Conservation (phyloP, 2,113 vertebrate genomes). For the Hassar affinis region DNA sequence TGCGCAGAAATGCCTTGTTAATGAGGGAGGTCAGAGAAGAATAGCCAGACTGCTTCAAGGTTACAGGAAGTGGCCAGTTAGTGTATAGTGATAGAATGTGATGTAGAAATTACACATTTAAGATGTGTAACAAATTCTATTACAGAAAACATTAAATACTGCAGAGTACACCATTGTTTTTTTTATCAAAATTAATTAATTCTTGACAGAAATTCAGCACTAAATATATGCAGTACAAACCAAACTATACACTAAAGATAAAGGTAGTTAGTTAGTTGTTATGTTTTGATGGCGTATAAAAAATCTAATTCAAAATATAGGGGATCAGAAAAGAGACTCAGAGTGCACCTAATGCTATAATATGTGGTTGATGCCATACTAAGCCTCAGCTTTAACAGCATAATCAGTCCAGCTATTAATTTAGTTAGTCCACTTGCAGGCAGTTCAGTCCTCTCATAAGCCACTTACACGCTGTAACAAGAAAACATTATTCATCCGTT, state of each 20-base stretch:
- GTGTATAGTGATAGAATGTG: neutral
- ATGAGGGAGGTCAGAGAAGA: neutral
- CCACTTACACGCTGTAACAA: constrained; percentile 38
- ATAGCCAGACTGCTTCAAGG: neutral
- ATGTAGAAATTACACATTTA: neutral
- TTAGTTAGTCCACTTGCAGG: constrained; percentile 30
- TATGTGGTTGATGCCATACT: neutral
- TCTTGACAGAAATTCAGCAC: neutral
- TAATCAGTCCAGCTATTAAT: neutral
- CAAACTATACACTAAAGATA: neutral
- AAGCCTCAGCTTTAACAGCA: neutral
- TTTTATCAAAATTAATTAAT: neutral
- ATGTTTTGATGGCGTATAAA: neutral
- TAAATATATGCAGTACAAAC: neutral
- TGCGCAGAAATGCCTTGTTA: neutral
- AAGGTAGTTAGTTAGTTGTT: neutral
- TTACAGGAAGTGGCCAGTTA: neutral
- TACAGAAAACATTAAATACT: neutral
- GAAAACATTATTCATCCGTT: constrained; percentile 21
- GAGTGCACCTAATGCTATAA: neutral
- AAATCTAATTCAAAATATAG: neutral
- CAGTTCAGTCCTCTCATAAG: constrained; percentile 39
- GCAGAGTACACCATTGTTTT: neutral
- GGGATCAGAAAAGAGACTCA: neutral
- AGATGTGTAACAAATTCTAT: neutral